Base-by-base conservation (phyloP, 2,113 vertebrate species). In the Psittacus erithacus region DNA sequence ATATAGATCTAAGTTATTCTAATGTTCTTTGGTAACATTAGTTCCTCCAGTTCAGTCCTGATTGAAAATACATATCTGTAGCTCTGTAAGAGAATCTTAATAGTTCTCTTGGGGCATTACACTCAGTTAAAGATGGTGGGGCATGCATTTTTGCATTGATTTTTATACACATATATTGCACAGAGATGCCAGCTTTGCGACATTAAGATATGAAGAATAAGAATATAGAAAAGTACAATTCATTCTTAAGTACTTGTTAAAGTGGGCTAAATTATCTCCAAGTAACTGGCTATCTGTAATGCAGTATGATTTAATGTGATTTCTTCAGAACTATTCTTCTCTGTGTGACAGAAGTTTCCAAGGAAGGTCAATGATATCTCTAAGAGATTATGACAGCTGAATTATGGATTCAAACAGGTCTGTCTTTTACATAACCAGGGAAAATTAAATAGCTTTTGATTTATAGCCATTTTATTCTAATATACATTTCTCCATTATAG, bases 401-500 rank as follows among this genome's bases (percentile, higher is more conserved):
- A 95, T 97, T 96, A 98, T 91, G 85, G 89, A 97, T 97, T 97
- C 53, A 63, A 96, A 95, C 44, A 92, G 55, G 63, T 85, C 83
- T 96, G 81, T 70, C 81, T 97, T 98, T 98, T 97, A 94, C 38
- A 65, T 44, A 69, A 95, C 59, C 65, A 89, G 33, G 81, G 90
- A 93, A 97, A 97, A 97, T 97, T 78, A 96, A 98, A 95, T 93
- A 39, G 38, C 44, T 93, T 95, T 92, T 97, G 88, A 97, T 97
- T 97, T 97, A 94, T 91, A 94, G 83, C 35, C 43, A 62, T 84
- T 97, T 97, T 91, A 84, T 82, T 95, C 93, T 97, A 96, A 86
- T 96, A 92, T 68, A 83, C 46, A 77, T 93, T 95, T 96, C 69
- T 94, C 39, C 88, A 93, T 92, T 97, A 82, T 80, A 96, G 86